Evolutionary conservation across 2,888 invertebrate species (phyloP).

Genomic region (Philhelius pedissequus): DNA sequence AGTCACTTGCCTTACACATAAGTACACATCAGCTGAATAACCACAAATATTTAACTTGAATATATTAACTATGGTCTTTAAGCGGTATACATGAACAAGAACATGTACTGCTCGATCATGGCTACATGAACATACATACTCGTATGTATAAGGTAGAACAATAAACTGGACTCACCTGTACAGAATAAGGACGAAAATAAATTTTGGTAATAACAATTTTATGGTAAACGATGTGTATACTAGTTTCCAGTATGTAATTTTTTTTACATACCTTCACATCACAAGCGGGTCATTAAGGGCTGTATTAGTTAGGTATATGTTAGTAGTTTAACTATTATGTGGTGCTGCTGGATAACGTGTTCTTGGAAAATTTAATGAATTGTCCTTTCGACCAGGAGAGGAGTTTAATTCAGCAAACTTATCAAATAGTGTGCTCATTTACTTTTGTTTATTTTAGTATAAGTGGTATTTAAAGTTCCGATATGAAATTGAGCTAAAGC

Average conservation of each 20-base stretch:
- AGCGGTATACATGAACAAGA: not conserved
- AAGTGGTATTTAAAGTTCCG: too few relatives aligned
- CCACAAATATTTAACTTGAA: not conserved
- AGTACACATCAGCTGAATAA: too few relatives aligned
- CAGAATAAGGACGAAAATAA: not conserved
- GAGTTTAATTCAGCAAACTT: not conserved
- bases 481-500: too few relatives aligned
- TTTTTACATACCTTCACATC: not conserved
- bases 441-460: too few relatives aligned
- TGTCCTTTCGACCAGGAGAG: not conserved
- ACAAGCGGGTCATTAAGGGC: conserved; percentile 1
- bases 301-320: too few relatives aligned
- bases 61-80: not conserved
- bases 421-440: not conserved
- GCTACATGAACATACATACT: too few relatives aligned
- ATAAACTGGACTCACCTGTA: not conserved
- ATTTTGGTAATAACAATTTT: conserved; percentile 21
- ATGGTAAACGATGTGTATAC: not conserved
- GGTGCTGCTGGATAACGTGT: conserved; percentile 5
- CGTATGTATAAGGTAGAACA: not conserved
- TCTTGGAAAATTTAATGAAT: conserved; percentile 36
- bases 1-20: too few relatives aligned
- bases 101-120: not conserved
- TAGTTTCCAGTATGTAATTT: not conserved
- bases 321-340: not conserved